A percentile compares a stretch with the other conserved stretches of the same genome.
phyloP scores from a whole-genome alignment of 2,113 vertebrate genomes.

The Verasper variegatus region DNA sequence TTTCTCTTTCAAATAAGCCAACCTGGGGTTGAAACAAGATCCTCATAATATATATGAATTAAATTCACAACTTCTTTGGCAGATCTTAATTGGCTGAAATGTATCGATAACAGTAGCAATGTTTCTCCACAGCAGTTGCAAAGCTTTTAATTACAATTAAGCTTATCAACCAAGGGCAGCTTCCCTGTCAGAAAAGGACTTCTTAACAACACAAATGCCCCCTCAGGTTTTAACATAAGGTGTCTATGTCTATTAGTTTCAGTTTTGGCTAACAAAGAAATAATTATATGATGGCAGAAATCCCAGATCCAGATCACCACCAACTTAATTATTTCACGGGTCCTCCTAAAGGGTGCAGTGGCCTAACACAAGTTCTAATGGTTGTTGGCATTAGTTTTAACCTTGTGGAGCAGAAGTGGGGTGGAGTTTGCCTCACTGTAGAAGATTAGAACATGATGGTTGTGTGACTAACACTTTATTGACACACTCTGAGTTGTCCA shows the following conservation, averaged over 20 bases:
- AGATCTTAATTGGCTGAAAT: not conserved
- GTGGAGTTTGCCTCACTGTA: constrained; percentile 13
- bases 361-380: not conserved
- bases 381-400: constrained; percentile 13
- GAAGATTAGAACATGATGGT: not conserved
- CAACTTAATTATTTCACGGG: constrained; percentile 43
- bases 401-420: constrained; percentile 8
- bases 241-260: constrained; percentile 43
- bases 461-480: constrained; percentile 6
- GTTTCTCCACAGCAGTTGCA: not conserved
- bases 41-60: too few relatives aligned
- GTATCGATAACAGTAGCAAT: not conserved
- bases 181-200: not conserved
- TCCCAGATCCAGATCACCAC: constrained; percentile 45
- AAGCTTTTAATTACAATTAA: constrained; percentile 27
- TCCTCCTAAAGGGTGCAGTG: not conserved
- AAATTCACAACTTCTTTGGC: too few relatives aligned
- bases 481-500: not conserved
- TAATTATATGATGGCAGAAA: constrained; percentile 60
- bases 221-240: constrained; percentile 34
- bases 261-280: constrained; percentile 50
- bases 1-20: too few relatives aligned
- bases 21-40: too few relatives aligned
- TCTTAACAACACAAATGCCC: not conserved
- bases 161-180: constrained; percentile 24